phyloP scores from a whole-genome alignment of 2,888 invertebrate species.

The Serripes groenlandicus region DNA sequence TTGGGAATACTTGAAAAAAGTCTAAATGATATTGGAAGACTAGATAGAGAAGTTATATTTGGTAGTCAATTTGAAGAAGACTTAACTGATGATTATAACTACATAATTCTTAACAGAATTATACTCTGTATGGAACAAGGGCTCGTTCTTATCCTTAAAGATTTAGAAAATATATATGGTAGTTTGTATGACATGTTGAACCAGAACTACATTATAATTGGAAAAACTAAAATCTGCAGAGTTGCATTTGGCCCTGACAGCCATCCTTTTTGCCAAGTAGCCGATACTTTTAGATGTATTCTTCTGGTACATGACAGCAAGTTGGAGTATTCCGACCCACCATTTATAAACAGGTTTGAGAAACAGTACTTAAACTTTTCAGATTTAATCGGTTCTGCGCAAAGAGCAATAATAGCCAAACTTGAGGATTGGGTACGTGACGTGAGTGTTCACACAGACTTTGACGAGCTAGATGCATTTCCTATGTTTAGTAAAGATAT shows the following conservation, averaged over 20 bases:
- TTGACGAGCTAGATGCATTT: conserved; percentile 54
- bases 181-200: conserved; percentile 79
- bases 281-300: conserved; percentile 74
- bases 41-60: conserved; percentile 67
- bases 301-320: conserved; percentile 72
- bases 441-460: conserved; percentile 27
- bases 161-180: conserved; percentile 74
- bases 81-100: conserved; percentile 74
- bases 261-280: conserved; percentile 75
- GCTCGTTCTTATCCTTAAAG: conserved; percentile 70
- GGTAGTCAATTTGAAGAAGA: conserved; percentile 78
- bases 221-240: conserved; percentile 71
- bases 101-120: conserved; percentile 73
- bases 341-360: conserved; percentile 80
- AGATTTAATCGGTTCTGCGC: conserved; percentile 56
- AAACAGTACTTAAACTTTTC: conserved; percentile 76
- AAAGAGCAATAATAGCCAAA: conserved; percentile 24
- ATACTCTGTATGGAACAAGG: conserved; percentile 79
- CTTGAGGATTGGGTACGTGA: conserved; percentile 44
- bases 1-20: conserved; percentile 65
- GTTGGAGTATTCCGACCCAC: conserved; percentile 71
- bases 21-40: conserved; percentile 51
- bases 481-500: conserved; percentile 67
- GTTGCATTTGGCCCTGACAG: conserved; percentile 75
- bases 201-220: conserved; percentile 74